phyloP scores from a whole-genome alignment of 2,113 vertebrate genomes.

The Planiliza haematocheilus region DNA sequence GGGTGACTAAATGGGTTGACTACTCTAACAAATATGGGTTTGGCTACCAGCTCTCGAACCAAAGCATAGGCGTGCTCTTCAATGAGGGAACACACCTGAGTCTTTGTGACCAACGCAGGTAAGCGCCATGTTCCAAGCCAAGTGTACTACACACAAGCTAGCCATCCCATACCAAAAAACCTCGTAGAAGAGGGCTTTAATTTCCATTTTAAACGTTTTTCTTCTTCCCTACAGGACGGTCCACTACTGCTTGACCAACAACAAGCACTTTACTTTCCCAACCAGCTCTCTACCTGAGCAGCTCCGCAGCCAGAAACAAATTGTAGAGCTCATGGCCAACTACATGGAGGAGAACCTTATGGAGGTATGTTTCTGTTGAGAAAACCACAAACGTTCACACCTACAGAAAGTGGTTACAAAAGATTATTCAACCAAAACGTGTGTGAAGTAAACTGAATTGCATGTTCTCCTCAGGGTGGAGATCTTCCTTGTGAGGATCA shows the following conservation, averaged over 20 bases:
- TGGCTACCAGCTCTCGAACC: conserved; percentile 97
- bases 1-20: conserved; percentile 99
- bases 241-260: conserved; percentile 94
- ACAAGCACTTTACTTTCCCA: conserved; percentile 91
- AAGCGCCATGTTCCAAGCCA: no score
- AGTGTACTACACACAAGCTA: no score
- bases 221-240: conserved; percentile 83
- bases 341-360: conserved; percentile 98
- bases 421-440: background rate
- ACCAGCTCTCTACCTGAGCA: conserved; percentile 88
- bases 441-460: background rate
- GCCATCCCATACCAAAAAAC: no score
- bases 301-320: conserved; percentile 91
- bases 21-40: conserved; percentile 99
- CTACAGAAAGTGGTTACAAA: no score
- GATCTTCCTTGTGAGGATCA: conserved; percentile 88
- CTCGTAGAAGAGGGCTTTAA: no score
- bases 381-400: no score
- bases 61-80: conserved; percentile 93
- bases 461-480: conserved; percentile 85
- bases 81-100: conserved; percentile 96
- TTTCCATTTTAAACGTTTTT: background rate
- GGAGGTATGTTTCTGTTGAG: conserved; percentile 84
- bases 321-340: conserved; percentile 91
- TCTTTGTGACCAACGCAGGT: conserved; percentile 92